Evolutionary conservation across 2,797 vertebrate species (phyloP), one percentile per base, ranked within the genome.

Genomic region (Phalloptychus januarius): DNA sequence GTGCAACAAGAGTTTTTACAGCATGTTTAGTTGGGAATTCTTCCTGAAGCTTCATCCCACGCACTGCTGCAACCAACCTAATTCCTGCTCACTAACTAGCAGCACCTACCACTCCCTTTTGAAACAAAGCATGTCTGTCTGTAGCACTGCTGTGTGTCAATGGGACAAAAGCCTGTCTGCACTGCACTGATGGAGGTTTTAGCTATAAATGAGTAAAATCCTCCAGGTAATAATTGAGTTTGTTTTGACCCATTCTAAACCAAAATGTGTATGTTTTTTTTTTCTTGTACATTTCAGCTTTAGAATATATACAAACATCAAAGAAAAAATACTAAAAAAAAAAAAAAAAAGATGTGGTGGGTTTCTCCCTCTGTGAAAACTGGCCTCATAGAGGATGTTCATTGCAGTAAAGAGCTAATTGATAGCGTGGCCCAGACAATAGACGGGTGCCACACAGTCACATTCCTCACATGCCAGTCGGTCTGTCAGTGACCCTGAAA

Each of bases 391-490:
- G 65, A 86, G 78, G 86, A 84, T 89, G 81, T 90, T 85, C 76
- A 75, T 82, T 87, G 89, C 80, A 79, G 83, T 72, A 33, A 83
- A 85, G 69, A 84, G 83, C 81, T 86, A 91, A 93, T 83, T 87
- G 87, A 92, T 84, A 79, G 77, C 78, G 69, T 79, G 71, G 83
- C 67, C 45, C 84, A 83, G 82, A 93, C 93, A 93, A 92, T 90
- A 84, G 87, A 65, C 15, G 80, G 81, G 85, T 93, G 86, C 86
- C 86, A 92, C 87, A 75, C 6, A 71, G 85, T 87, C 90, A 92
- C 94, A 95, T 95, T 95, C 94, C 90, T 91, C 83, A 81, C 91
- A 94, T 92, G 92, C 90, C 92, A 91, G 89, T 95, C 91, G 89
- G 90, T 88, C 90, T 90, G 87, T 91, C 92, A 85, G 79, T 92